Conservation (phyloP, 30 jellyfish, hydroid and myxozoan species). For the Catostylus mosaicus region DNA sequence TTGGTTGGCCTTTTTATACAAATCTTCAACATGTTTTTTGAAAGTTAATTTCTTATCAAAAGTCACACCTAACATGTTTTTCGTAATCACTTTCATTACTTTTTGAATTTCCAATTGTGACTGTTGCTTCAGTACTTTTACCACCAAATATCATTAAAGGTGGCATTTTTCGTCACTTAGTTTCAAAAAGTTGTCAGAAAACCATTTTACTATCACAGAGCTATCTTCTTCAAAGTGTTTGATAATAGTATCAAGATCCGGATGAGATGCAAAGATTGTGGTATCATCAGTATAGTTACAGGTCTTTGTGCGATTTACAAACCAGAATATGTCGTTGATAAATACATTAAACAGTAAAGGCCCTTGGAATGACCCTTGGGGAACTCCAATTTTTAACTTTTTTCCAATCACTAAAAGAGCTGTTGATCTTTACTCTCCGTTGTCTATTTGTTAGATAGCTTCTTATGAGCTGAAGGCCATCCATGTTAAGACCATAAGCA, state of each 20-base stretch:
- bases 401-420: constrained; percentile 10
- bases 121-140: constrained; percentile 14
- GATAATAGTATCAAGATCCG: constrained; percentile 33
- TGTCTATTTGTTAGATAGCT: too few species aligned
- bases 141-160: constrained; percentile 15
- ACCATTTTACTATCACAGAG: constrained; percentile 27
- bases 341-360: constrained; percentile 28
- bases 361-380: constrained; percentile 46
- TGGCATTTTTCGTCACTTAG: constrained; percentile 33
- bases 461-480: background rate
- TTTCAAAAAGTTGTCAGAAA: constrained; percentile 31
- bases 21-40: constrained; percentile 39
- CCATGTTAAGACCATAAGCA: constrained; percentile 16
- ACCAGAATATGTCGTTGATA: constrained; percentile 10
- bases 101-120: constrained; percentile 22
- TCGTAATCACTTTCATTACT: constrained; percentile 34
- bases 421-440: constrained; percentile 21
- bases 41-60: constrained; percentile 22
- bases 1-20: constrained; percentile 24
- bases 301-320: constrained; percentile 18
- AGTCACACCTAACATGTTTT: constrained; percentile 28
- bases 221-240: too few species aligned
- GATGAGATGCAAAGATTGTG: constrained; percentile 44
- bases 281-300: too few species aligned
- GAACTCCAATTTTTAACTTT: constrained; percentile 31